Base-by-base conservation (phyloP, 2,888 invertebrate species). In the Caenorhabditis imperialis region DNA sequence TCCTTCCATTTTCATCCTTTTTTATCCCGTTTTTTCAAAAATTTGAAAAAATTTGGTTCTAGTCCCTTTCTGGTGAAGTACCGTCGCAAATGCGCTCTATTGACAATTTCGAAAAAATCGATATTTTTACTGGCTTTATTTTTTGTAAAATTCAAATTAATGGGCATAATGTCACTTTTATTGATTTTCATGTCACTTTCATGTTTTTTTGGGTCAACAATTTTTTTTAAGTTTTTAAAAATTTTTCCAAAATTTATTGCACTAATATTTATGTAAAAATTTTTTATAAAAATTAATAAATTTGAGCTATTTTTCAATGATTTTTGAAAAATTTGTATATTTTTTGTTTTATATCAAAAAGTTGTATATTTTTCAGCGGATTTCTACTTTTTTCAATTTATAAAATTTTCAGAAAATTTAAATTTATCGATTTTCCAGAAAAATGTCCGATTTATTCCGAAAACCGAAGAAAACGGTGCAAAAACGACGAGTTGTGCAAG, bases 391-490 rank as follows among this genome's bases (percentile, higher is more conserved):
- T n/a, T 14, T 5, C 6, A 10, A 8, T 40, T 14, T 40, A 40
- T 16, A 40, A 5, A 6, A 14, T 16, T 40, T 40, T 14, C 6
- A 14, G 7, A 14, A 40, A 16, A 8, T 40, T 7, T 30, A 7
- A 10, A 20, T 42, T 27, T 5, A n/a, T 55, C 30, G 14, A 30
- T 30, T 30, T 42, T 14, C 8, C 25, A 47, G 22, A 25, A 27
- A 22, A 47, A 74, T 74, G 73, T 53, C 69, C 4, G 75, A 69
- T 69, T 37, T 75, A 27, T 75, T 72, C 47, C 48, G 63, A 62
- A 72, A 72, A 35, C 58, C 62, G 12, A 77, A 70, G 23, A 57
- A 53, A 40, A 61, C 42, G 27, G 42, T 40, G 38, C 58, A 71
- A 16, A 20, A 23, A 16, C 33, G 70, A 16, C 48, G 50, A 38